Base-by-base conservation (phyloP, 92 coral and sea anemone genomes). In the Siderastrea radians region DNA sequence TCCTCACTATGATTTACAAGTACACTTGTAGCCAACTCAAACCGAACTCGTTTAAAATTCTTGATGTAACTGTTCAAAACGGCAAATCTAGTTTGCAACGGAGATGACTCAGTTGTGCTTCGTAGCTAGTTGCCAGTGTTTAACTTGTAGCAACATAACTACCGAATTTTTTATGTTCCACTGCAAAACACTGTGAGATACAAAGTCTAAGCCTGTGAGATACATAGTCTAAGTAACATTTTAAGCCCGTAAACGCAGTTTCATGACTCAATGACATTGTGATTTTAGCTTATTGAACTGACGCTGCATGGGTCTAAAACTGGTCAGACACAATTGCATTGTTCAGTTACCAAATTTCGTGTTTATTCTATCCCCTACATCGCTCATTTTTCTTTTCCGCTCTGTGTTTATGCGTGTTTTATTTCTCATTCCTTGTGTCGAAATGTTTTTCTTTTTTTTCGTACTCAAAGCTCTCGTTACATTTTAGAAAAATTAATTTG, bases 301-400 rank as follows among this genome's bases (percentile, higher is more conserved):
- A 51, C 86, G 3, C 66, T 45, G 70, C 78, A 48, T 69, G 86
- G 48, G 78, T 17, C 75, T 72, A 1, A 26, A 26, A 38, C 5
- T 6, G 17, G 26, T 43, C 77, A 72, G 77, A 58, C 86, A 68
- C 62, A 70, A 70, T 71, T 54, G 51, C 38, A 44, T 67, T 55
- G 66, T 81, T 81, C 2, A 59, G 67, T 82, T 71, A 82, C 75
- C 2, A 38, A 46, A 55, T 17, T 13, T 45, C 48, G 17, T 82
- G 86, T 82, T 82, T 82, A 70, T 57, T 82, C 78, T 57, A 71
- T 70, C 86, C 69, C 86, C 86, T 82, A 70, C 76, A 16, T 45
- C 51, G 77, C 7, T 9, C 12, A 57, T 14, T 15, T 4, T 64
- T 62, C 17, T 49, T 15, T 62, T 4, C 46, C 43, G 13, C 2